Conservation (phyloP, 2,888 invertebrate genomes). For the Ichneumoninae sp. region DNA sequence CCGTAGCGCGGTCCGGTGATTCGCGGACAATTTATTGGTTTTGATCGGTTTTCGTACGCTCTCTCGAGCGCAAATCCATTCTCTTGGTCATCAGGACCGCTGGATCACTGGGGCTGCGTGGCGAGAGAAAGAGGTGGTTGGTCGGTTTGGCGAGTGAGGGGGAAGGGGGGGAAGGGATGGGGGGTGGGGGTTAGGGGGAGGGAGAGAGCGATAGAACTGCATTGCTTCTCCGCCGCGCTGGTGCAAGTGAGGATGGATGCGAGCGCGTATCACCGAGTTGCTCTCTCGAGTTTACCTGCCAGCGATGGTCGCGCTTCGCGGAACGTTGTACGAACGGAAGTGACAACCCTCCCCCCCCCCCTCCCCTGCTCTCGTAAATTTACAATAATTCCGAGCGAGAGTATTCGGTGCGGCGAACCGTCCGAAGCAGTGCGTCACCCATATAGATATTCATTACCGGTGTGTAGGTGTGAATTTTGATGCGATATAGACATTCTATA, state of each 20-base stretch:
- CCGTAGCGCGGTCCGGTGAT: constrained; percentile 72
- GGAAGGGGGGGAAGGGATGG: too few species aligned
- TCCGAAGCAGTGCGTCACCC: constrained; percentile 5
- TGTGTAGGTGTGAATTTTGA: constrained; percentile 19
- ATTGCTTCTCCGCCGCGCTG: constrained; percentile 3
- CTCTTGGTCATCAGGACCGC: constrained; percentile 17
- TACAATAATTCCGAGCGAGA: constrained; percentile 75
- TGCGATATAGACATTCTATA: background rate
- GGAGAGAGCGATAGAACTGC: background rate
- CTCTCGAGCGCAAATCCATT: constrained; percentile 44
- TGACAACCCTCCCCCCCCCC: constrained; percentile 71
- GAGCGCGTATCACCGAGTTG: constrained; percentile 7
- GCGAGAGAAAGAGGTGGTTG: background rate
- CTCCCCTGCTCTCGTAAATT: constrained; percentile 75
- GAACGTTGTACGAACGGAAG: constrained; percentile 75
- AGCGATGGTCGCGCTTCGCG: constrained; percentile 35
- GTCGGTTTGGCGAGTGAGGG: too few species aligned
- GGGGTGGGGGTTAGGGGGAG: too few species aligned
- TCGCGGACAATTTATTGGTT: constrained; percentile 78
- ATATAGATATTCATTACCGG: constrained; percentile 5
- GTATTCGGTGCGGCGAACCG: constrained; percentile 64
- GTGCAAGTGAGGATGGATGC: background rate
- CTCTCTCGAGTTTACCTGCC: background rate
- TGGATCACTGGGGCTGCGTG: constrained; percentile 11
- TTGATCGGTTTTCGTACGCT: constrained; percentile 66